Evolutionary conservation across 2,888 invertebrate genomes (phyloP), one percentile per base, ranked within the genome.

Genomic region (Hedychridium roseum): DNA sequence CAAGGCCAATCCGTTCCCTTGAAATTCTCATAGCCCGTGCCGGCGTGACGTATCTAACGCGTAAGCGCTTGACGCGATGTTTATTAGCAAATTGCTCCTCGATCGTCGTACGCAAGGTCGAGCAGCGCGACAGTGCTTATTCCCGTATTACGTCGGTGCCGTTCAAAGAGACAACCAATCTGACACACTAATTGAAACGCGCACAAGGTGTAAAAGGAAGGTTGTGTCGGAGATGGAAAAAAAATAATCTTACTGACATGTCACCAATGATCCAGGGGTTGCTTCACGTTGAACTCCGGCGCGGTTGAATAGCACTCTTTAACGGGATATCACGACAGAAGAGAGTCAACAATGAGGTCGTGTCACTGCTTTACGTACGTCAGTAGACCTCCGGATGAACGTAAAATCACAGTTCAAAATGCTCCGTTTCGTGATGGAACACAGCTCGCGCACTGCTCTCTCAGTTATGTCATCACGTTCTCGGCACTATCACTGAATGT

Each of bases 401-500:
- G n/a, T n/a, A n/a, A n/a, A n/a, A n/a, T n/a, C n/a, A n/a, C n/a
- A n/a, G n/a, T 16, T 15, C 14, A 16, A 32, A 32, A 16, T 15
- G 17, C 31, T 15, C 31, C 16, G 15, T n/a, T 31, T 9, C 16
- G 31, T 31, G 17, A 5, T 12, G 31, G 14, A n/a, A 16, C 9
- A 28, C 9, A 9, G 31, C 31, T 15, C 14, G 31, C 31, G 31
- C n/a, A 11, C 15, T 6, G 15, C 30, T 30, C 54, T 50, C 64
- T 44, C 45, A 28, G 50, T 64, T 57, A 50, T 62, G 65, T 64
- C 63, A 64, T 59, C 50, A 38, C 43, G 36, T 28, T n/a, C n/a
- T n/a, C n/a, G 40, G 45, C 58, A 58, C 57, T 58, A 50, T 56
- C 56, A 56, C 49, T 40, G 18, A 39, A 49, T 55, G n/a, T n/a